Base-by-base conservation (phyloP, 53 echinoderm and acorn worm genomes). In the Temnopleurus reevesii region DNA sequence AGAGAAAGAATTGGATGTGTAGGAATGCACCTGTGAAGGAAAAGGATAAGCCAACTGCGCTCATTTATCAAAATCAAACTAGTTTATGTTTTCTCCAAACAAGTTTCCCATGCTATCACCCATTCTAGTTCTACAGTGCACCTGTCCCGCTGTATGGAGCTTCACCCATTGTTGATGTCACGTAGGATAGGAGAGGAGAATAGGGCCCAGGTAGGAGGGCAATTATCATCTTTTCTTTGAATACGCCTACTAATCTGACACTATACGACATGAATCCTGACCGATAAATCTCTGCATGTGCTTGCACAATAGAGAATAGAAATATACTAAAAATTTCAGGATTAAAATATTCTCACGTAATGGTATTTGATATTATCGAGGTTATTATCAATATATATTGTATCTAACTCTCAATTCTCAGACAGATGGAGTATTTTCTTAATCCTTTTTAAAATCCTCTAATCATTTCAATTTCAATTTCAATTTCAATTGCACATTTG, bases 101-200 rank as follows among this genome's bases (percentile, higher is more conserved):
- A 21, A 33, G 9, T 63, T 63, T 71, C 38, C 23, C 21, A 71
- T 71, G 41, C 79, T 79, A 6, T 29, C 53, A 10, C 27, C 49
- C 24, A 47, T 79, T 79, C 47, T 47, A 12, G 23, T 5, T 47
- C 5, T 8, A 44, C n/a, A 29, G 7, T 76, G 79, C 79, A 79
- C 79, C 79, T 79, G 79, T 79, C 79, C 49, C 79, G 28, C 29
- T 45, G 46, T 79, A 2, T 2, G 7, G 8, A 49, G 49, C 28
- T 79, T 28, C 46, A 12, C 49, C 79, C 29, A 79, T 79, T 79
- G 79, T 79, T 79, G 79, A 46, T 79, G 79, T 46, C 79, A 79
- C 79, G 79, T 28, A 79, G 79, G 46, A 46, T 28, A 18, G 79
- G 28, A 46, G 28, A 79, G n/a, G n/a, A n/a, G 45, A 79, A 79